phyloP scores from a whole-genome alignment of 2,113 vertebrate species.

The Tylochromis polylepis region DNA sequence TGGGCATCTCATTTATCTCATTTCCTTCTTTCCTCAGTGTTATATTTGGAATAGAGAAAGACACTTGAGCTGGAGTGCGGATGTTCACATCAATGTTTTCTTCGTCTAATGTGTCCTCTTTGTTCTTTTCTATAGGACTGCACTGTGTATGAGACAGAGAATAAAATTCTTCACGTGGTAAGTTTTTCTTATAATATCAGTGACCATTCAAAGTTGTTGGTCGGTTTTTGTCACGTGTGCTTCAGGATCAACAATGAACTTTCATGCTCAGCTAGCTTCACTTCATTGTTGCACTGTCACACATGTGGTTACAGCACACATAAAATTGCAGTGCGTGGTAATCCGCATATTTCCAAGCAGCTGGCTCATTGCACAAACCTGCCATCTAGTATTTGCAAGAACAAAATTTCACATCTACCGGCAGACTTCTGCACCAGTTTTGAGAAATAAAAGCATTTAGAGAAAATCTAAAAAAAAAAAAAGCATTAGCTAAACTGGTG shows the following conservation, averaged over 20 bases:
- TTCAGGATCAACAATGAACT: not conserved
- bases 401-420: not conserved
- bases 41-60: slow-evolving; percentile 9
- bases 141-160: slow-evolving; percentile 90
- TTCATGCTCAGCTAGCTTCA: not conserved
- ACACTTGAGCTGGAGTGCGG: slow-evolving; percentile 25
- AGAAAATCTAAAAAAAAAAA: not conserved
- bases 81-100: slow-evolving; percentile 7
- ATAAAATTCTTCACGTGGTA: slow-evolving; percentile 91
- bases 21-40: not conserved
- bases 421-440: not conserved
- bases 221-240: not conserved
- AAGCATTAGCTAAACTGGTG: not conserved
- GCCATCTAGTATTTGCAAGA: not conserved
- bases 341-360: not conserved
- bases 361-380: not conserved
- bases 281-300: not conserved
- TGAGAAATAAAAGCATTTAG: not conserved
- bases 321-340: not conserved
- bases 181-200: slow-evolving; percentile 52
- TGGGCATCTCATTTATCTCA: not conserved
- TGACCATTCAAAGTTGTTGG: not conserved
- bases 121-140: slow-evolving; percentile 74
- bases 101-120: slow-evolving; percentile 9
- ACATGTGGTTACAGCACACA: not conserved